Evolutionary conservation across 2,888 invertebrate species (phyloP).

Genomic region (Cyclophora albipunctata): DNA sequence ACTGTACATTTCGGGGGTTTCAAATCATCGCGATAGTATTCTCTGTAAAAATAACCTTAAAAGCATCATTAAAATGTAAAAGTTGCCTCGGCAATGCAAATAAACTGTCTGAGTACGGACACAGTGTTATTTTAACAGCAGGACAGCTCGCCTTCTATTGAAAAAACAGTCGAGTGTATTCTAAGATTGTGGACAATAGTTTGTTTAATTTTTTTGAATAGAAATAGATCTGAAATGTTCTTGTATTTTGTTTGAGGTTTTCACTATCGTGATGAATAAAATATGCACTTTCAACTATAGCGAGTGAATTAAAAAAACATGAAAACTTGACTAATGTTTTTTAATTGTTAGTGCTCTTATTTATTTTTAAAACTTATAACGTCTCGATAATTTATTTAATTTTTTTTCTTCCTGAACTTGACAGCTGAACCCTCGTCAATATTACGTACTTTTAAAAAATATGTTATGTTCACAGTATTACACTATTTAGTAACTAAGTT

Average conservation of each 20-base stretch:
- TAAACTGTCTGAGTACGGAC: slow-evolving; percentile 29
- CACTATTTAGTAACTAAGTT: no score
- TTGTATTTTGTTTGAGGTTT: background rate
- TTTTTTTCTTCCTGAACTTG: no score
- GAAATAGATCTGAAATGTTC: background rate
- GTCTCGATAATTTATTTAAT: no score
- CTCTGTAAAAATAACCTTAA: slow-evolving; percentile 25
- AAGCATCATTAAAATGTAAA: slow-evolving; percentile 54
- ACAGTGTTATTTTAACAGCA: slow-evolving; percentile 6
- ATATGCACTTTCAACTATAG: no score
- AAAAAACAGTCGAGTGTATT: background rate
- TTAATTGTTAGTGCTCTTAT: no score
- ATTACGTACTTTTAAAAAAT: no score
- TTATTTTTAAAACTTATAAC: no score
- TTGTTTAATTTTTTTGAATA: background rate
- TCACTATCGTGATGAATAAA: no score
- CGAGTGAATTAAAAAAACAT: no score
- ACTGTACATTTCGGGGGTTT: background rate
- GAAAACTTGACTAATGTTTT: no score
- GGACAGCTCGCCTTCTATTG: background rate
- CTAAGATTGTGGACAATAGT: background rate
- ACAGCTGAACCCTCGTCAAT: no score
- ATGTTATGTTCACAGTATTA: no score
- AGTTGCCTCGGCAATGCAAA: slow-evolving; percentile 43
- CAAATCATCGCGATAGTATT: slow-evolving; percentile 21